Evolutionary conservation across 2,888 invertebrate species (phyloP), one percentile per base, ranked within the genome.

Genomic region (Rhopalosiphum nymphaeae): DNA sequence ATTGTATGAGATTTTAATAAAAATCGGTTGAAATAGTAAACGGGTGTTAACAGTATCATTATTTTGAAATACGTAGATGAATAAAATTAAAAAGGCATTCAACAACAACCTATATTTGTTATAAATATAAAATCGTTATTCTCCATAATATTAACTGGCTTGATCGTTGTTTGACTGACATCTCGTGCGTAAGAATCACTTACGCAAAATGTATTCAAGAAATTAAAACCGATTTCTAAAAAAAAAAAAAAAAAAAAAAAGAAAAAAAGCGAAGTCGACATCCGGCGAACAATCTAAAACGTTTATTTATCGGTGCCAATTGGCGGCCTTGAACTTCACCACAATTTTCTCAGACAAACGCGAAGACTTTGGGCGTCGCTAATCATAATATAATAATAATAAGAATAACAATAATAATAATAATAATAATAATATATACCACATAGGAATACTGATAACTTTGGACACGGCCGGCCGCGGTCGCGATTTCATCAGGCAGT

Each of bases 401-500:
- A n/a, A 67, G 4, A n/a, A 67, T 7, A 78, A 78, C 3, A 67
- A 67, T 13, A n/a, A 61, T 13, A 61, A n/a, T 67, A 67, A 36
- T 67, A 67, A n/a, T 67, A 67, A 67, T 67, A 16, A 78, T 78
- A 7, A 7, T 16, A 36, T 21, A 78, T 78, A 78, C 78, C 78
- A 9, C 7, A 25, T 1, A 0, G n/a, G 86, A 57, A 91, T 61
- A 86, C 57, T 57, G 91, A 92, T 91, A 5, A 21, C 53, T 56
- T 46, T 53, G 36, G 89, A 56, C 78, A 89, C 84, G 93, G 46
- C 13, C n/a, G n/a, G 67, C 25, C 56, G 61, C 44, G 36, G 49
- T 90, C 57, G 61, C 89, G 91, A 91, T 94, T 94, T 91, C 90
- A 53, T 94, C 94, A 87, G 49, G 29, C n/a, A 1, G 49, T 94